Percentiles rank a stretch among this genome's conserved stretches.
These are phyloP conservation scores for Porites lobata DNA, from an alignment of 92 coral and sea anemone genomes.

Conservation along the genomic window DNA sequence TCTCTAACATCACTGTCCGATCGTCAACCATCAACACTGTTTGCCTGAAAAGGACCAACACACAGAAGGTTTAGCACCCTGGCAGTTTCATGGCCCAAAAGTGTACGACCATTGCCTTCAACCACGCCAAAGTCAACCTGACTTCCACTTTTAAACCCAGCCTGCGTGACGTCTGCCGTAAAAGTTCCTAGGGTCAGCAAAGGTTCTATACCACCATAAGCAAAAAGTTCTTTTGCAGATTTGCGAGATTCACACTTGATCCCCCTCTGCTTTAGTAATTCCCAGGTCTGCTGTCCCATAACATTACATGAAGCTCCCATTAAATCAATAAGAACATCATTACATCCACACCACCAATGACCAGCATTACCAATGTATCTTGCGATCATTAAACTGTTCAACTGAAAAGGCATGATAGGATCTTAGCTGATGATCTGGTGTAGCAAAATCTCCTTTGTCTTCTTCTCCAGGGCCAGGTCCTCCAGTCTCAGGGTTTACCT, in stretches of 20 bases:
- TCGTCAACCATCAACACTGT: background rate
- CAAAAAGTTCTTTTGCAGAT: constrained; percentile 17
- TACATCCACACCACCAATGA: too few relatives aligned
- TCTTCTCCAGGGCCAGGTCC: too few relatives aligned
- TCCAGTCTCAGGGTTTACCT: too few relatives aligned
- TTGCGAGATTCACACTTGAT: constrained; percentile 8
- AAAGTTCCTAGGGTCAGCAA: constrained; percentile 20
- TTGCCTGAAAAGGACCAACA: constrained; percentile 2
- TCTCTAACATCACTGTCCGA: background rate
- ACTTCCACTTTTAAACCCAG: background rate
- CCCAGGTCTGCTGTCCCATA: background rate
- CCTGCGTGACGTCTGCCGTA: background rate
- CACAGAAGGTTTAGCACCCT: background rate
- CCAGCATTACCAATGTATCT: too few relatives aligned
- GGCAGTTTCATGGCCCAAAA: background rate
- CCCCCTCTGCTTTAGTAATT: background rate
- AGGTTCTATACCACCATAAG: constrained; percentile 27
- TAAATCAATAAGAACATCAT: too few relatives aligned
- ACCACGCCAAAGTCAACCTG: constrained; percentile 23
- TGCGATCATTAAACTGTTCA: too few relatives aligned
- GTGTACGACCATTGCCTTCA: constrained; percentile 13
- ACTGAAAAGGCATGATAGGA: too few relatives aligned
- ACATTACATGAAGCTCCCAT: background rate
- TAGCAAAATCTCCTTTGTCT: too few relatives aligned
- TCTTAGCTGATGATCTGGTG: too few relatives aligned